Conservation (phyloP, 2,113 vertebrate genomes). For the Alexandromys fortis region DNA sequence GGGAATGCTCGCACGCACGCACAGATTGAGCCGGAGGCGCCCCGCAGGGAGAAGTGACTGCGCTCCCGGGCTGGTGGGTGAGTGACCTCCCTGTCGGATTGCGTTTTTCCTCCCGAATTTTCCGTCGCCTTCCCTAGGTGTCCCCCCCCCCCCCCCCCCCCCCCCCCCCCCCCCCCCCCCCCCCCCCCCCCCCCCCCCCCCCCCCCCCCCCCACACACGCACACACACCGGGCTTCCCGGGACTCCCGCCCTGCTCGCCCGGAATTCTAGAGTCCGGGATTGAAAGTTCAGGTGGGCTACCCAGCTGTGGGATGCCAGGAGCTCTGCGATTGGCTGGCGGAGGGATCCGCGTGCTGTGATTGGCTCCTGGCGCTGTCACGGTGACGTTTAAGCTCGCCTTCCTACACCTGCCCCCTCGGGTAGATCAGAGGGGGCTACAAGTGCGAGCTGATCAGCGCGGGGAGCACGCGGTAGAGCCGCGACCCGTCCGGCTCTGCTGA, state of each 20-base stretch:
- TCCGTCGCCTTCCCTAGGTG: background rate
- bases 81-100: slow-evolving; percentile 30
- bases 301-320: background rate
- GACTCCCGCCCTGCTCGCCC: background rate
- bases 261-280: fast-evolving
- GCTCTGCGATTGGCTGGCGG: slow-evolving; percentile 53
- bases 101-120: background rate
- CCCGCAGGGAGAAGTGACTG: background rate
- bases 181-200: no score
- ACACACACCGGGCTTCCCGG: no score
- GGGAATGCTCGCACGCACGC: background rate
- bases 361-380: slow-evolving; percentile 41
- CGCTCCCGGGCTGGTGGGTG: slow-evolving; percentile 54
- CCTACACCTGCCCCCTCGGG: background rate
- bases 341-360: slow-evolving; percentile 39
- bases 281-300: background rate
- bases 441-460: background rate
- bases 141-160: no score
- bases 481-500: background rate
- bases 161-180: no score
- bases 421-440: background rate
- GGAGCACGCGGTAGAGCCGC: background rate
- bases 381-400: background rate
- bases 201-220: no score
- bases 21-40: slow-evolving; percentile 19